phyloP scores from a whole-genome alignment of 2,113 vertebrate genomes.

The Hystrix brachyura region DNA sequence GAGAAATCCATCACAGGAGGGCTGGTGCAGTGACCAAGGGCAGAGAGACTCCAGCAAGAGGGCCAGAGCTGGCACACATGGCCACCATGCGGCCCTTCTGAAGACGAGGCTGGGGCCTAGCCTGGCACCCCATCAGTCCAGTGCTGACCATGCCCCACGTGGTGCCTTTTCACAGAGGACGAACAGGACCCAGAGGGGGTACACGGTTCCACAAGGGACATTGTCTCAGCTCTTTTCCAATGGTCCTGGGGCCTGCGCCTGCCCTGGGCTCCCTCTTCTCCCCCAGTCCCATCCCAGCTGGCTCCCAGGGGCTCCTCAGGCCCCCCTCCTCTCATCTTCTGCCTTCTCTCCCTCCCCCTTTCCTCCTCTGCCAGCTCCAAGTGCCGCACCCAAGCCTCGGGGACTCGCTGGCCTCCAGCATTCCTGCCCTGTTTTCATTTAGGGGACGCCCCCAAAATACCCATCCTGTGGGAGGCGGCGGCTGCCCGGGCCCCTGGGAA shows the following conservation, averaged over 20 bases:
- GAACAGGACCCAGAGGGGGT: fast-evolving
- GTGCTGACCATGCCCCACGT: fast-evolving
- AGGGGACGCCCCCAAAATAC: conserved; percentile 74
- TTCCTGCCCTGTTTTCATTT: conserved; percentile 78
- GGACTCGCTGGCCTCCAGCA: conserved; percentile 57
- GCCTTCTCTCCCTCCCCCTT: background rate
- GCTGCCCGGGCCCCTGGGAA: conserved; percentile 59
- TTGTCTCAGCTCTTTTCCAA: background rate
- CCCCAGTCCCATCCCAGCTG: too few species aligned
- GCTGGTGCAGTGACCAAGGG: too few species aligned
- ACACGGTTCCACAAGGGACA: fast-evolving
- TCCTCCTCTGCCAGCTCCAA: background rate
- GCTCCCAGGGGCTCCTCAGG: background rate
- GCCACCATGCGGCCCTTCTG: fast-evolving
- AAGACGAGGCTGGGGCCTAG: fast-evolving
- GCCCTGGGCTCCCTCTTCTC: background rate
- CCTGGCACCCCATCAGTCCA: background rate
- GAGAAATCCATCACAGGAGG: background rate
- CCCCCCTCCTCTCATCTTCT: background rate
- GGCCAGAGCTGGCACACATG: fast-evolving
- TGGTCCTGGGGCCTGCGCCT: fast-evolving
- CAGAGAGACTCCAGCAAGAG: background rate
- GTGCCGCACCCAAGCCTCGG: conserved; percentile 77
- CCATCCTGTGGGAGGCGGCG: conserved; percentile 6
- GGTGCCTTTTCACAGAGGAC: fast-evolving